Conservation (phyloP, 2,888 invertebrate species). For the Acanthosoma haemorrhoidale region DNA sequence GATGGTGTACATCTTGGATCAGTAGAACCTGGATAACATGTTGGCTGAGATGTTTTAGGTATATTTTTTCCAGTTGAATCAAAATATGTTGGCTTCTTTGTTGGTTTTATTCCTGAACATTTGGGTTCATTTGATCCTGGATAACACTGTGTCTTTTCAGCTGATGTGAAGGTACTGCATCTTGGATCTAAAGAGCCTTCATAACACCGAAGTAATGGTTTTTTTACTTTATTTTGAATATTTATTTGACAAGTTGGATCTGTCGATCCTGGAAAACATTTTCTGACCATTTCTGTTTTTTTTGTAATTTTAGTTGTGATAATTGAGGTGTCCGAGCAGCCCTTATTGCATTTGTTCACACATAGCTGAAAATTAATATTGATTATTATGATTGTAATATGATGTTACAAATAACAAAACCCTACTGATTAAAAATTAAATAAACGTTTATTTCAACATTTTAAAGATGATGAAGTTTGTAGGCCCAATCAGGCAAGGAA, state of each 20-base stretch:
- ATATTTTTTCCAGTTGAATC: too few species aligned
- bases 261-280: conserved; percentile 44
- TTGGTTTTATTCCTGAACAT: not conserved
- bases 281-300: conserved; percentile 42
- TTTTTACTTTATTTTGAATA: conserved; percentile 28
- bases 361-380: conserved; percentile 42
- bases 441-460: too few species aligned
- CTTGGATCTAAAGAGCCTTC: not conserved
- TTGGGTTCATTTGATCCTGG: not conserved
- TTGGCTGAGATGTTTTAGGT: not conserved
- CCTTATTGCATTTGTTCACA: conserved; percentile 42
- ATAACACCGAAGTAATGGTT: conserved; percentile 17
- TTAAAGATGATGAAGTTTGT: too few species aligned
- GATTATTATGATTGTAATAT: not conserved
- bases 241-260: conserved; percentile 43
- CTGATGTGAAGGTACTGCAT: not conserved
- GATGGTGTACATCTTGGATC: not conserved
- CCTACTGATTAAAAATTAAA: not conserved
- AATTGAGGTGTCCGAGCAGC: conserved; percentile 39
- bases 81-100: too few species aligned
- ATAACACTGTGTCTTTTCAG: not conserved
- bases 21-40: not conserved
- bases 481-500: too few species aligned
- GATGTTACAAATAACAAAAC: not conserved
- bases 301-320: conserved; percentile 41